Percentiles rank a stretch among this genome's conserved stretches.
Conservation (phyloP, 2,113 vertebrate species). For the Tragelaphus imberbis region DNA sequence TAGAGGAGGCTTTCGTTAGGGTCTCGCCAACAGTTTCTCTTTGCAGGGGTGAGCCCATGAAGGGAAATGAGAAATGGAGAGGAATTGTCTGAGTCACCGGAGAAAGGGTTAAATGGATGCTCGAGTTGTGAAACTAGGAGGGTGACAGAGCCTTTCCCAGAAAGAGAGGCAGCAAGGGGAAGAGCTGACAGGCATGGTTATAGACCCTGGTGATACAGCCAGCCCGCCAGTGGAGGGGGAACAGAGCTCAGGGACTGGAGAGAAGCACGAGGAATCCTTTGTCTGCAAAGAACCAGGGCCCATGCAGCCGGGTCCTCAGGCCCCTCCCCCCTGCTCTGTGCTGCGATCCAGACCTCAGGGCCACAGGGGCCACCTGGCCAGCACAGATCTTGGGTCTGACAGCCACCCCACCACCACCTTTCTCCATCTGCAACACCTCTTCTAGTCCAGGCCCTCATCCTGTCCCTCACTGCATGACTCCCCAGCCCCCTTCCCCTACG, state of each 20-base stretch:
- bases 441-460: background rate
- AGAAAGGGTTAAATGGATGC: background rate
- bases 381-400: background rate
- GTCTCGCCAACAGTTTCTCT: background rate
- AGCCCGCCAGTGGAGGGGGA: background rate
- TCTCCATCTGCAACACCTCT: background rate
- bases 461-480: background rate
- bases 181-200: background rate
- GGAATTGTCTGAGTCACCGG: background rate
- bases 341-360: background rate
- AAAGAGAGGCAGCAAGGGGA: background rate
- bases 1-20: background rate
- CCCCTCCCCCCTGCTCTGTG: background rate
- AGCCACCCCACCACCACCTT: too few species aligned
- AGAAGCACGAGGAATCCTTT: background rate
- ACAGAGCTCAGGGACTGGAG: background rate
- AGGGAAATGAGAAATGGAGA: background rate
- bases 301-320: background rate
- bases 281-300: background rate
- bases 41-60: fast-evolving
- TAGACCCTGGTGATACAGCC: background rate
- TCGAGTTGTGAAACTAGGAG: background rate
- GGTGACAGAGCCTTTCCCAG: background rate
- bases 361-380: background rate
- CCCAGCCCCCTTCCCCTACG: background rate